A percentile compares a stretch with the other conserved stretches of the same genome.
These are phyloP conservation scores for Drepanosiphum platanoidis DNA, from an alignment of 2,888 invertebrate species.

Conservation along the genomic window DNA sequence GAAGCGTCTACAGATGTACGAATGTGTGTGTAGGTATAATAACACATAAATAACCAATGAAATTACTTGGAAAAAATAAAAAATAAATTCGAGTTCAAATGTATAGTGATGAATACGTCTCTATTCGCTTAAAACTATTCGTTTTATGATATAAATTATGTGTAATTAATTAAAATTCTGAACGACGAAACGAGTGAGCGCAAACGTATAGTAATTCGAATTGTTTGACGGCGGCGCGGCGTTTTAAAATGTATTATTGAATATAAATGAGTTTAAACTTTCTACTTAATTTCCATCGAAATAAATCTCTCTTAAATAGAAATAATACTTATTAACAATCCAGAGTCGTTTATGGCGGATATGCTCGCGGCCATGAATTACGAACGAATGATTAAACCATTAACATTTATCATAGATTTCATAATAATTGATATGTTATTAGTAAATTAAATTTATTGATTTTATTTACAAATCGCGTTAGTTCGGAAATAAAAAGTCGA, in stretches of 20 bases:
- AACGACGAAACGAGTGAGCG: background rate
- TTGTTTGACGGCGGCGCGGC: slow-evolving; percentile 2
- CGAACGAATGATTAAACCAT: slow-evolving; percentile 24
- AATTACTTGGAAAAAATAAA: background rate
- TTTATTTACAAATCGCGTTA: too few relatives aligned
- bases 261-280: slow-evolving; percentile 41
- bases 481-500: too few relatives aligned
- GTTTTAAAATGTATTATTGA: slow-evolving; percentile 37
- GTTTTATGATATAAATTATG: background rate
- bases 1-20: background rate
- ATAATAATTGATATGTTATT: background rate
- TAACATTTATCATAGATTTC: background rate
- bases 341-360: slow-evolving; percentile 19
- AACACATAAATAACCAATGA: background rate
- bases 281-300: slow-evolving; percentile 42
- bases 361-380: slow-evolving; percentile 33
- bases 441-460: background rate
- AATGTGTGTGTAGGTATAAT: background rate
- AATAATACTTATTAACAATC: slow-evolving; percentile 36
- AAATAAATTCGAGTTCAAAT: background rate
- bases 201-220: background rate
- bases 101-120: slow-evolving; percentile 8
- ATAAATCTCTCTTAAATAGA: slow-evolving; percentile 36
- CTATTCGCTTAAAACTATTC: slow-evolving; percentile 10
- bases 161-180: slow-evolving; percentile 30